Conservation (phyloP, 2,113 vertebrate species). For the Dipodomys merriami region DNA sequence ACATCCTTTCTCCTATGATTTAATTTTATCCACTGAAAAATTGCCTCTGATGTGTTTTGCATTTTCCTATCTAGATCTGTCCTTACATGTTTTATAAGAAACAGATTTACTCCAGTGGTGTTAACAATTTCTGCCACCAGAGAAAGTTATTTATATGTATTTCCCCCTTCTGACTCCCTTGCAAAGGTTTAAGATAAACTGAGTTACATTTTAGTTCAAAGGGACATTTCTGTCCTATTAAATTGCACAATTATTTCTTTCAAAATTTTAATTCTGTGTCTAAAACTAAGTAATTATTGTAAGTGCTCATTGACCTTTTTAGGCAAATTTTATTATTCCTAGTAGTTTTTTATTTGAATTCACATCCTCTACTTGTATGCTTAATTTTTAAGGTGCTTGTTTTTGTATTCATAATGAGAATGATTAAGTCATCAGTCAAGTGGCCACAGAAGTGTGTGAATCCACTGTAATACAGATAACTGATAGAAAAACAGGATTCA, state of each 20-base stretch:
- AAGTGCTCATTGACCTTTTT: not conserved
- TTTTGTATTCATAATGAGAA: conserved; percentile 41
- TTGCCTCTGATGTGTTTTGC: conserved; percentile 53
- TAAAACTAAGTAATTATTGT: conserved; percentile 41
- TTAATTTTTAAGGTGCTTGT: conserved; percentile 3
- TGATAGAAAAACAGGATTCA: not conserved
- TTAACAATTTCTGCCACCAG: conserved; percentile 57
- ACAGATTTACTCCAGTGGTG: conserved; percentile 43
- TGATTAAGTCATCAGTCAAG: conserved; percentile 5
- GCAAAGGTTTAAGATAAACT: conserved; percentile 42
- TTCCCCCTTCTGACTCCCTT: not conserved
- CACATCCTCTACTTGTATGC: not conserved
- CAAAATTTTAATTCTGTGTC: not conserved
- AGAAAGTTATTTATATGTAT: not conserved
- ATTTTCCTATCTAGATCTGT: conserved; percentile 59
- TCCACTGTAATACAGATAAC: not conserved
- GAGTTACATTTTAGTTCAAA: conserved; percentile 41
- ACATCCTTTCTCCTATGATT: conserved; percentile 70
- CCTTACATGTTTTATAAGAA: conserved; percentile 58
- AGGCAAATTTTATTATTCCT: conserved; percentile 14
- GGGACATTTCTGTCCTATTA: not conserved
- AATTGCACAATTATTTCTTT: conserved; percentile 6
- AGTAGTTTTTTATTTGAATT: not conserved
- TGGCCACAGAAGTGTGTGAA: not conserved
- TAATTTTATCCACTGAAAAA: conserved; percentile 76